These are phyloP conservation scores for Monochamus alternatus DNA, from an alignment of 2,888 invertebrate genomes.

Conservation along the genomic window DNA sequence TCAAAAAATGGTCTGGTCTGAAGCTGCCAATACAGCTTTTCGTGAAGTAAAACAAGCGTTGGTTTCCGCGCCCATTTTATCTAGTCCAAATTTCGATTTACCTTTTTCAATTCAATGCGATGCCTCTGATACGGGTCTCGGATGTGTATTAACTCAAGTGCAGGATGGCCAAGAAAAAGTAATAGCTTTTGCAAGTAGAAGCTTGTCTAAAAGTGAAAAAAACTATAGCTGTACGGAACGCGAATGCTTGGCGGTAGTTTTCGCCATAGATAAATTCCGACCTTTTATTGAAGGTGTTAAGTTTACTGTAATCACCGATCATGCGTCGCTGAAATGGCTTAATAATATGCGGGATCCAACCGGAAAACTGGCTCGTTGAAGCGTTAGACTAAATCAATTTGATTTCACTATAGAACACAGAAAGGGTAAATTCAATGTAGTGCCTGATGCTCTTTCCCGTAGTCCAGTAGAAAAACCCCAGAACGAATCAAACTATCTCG, in stretches of 20 bases:
- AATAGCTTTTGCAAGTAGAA: constrained; percentile 39
- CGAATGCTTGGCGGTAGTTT: background rate
- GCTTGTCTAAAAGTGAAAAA: constrained; percentile 30
- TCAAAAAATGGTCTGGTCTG: constrained; percentile 48
- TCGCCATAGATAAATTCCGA: background rate
- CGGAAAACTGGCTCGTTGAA: constrained; percentile 22
- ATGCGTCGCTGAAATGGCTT: background rate
- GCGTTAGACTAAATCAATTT: constrained; percentile 23
- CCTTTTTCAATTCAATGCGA: constrained; percentile 54
- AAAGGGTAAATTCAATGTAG: constrained; percentile 1
- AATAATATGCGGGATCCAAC: background rate
- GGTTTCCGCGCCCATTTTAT: constrained; percentile 50
- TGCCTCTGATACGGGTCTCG: constrained; percentile 56
- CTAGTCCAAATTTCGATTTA: constrained; percentile 49
- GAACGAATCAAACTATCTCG: background rate
- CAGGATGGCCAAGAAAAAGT: constrained; percentile 40
- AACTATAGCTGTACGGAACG: background rate
- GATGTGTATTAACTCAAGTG: constrained; percentile 52
- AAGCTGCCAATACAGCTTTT: constrained; percentile 44
- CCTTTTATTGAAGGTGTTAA: background rate
- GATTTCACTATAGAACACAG: constrained; percentile 12
- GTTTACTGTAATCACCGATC: constrained; percentile 14
- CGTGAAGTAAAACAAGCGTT: constrained; percentile 50
- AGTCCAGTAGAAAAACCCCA: background rate
- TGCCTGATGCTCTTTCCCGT: constrained; percentile 27